Conservation (phyloP, 1,140 invertebrate genomes). For the Tetragonula clypearis region DNA sequence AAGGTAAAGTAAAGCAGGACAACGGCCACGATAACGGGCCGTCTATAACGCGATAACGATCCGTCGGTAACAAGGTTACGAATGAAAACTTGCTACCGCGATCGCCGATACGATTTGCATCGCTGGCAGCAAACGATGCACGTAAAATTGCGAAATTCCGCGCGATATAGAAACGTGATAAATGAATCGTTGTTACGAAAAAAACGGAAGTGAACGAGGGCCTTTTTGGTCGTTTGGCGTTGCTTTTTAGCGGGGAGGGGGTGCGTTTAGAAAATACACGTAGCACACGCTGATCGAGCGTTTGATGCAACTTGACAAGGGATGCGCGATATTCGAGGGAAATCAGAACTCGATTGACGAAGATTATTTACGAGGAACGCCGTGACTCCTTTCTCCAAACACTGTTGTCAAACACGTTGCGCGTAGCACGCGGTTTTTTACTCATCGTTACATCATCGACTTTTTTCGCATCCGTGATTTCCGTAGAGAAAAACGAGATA, state of each 20-base stretch:
- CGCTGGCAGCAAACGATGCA: no score
- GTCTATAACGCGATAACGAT: slow-evolving; percentile 32
- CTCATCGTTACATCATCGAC: neutral
- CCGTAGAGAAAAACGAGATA: neutral
- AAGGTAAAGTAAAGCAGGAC: slow-evolving; percentile 27
- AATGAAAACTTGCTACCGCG: neutral
- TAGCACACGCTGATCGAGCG: neutral
- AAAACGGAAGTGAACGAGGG: slow-evolving; percentile 22
- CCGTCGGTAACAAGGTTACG: slow-evolving; percentile 2
- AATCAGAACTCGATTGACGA: neutral
- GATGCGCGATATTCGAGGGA: neutral
- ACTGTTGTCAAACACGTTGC: neutral
- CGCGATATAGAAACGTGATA: slow-evolving; percentile 21
- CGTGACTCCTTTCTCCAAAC: neutral
- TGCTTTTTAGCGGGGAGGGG: neutral
- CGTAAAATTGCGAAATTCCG: neutral
- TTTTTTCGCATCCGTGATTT: neutral
- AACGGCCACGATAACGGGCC: slow-evolving; percentile 19
- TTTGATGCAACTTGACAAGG: neutral
- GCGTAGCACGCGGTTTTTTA: neutral
- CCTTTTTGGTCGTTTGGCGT: slow-evolving; percentile 4
- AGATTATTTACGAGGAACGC: neutral
- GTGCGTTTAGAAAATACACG: neutral
- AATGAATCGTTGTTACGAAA: slow-evolving; percentile 35
- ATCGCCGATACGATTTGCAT: neutral